Base-by-base conservation (phyloP, 1,140 invertebrate species). In the Elysia chlorotica region DNA sequence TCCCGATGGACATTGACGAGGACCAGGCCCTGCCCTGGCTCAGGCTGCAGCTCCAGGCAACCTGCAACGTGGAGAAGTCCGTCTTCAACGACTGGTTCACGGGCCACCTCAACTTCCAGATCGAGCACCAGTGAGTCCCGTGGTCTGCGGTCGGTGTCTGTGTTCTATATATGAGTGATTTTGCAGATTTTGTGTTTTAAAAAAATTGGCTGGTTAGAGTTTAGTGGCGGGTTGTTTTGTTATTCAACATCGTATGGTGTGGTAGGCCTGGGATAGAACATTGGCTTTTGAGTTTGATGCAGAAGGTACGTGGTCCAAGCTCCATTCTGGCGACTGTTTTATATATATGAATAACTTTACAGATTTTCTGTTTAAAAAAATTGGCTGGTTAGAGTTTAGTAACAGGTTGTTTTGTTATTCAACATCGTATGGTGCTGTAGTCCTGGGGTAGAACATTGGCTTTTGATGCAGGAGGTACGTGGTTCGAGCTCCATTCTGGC, bases 71-170 rank as follows among this genome's bases (percentile, higher is more conserved):
- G n/a, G 80, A 86, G 71, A 76, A 80, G 54, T 83, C 81, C 10
- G 79, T 82, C 77, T 87, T 87, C 78, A 87, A 87, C 74, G 86
- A 88, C 74, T 88, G 87, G 87, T 88, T 87, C 74, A 87, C 87
- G 19, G 87, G 87, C 17, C 87, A 88, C 73, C 81, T 88, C 23
- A 88, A 88, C 76, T 87, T 87, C 76, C 87, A 88, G 77, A 86
- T 88, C 65, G 87, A 88, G 73, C 87, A 88, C 70, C 87, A 88
- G 87, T 88, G 77, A 80, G 82, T 61, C 30, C 25, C 54, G 28
- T 36, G 25, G 1, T 25, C 4, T 28, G 28, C 28, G 23, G 30
- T 31, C n/a, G 19, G 6, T 19, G 23, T 25, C 25, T 70, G 17
- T n/a, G 23, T 21, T 63, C 28, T 38, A 10, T n/a, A 33, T 28